A percentile compares a stretch with the other conserved stretches of the same genome.
phyloP scores from a whole-genome alignment of 2,797 vertebrate species.

The Poeciliopsis turneri region DNA sequence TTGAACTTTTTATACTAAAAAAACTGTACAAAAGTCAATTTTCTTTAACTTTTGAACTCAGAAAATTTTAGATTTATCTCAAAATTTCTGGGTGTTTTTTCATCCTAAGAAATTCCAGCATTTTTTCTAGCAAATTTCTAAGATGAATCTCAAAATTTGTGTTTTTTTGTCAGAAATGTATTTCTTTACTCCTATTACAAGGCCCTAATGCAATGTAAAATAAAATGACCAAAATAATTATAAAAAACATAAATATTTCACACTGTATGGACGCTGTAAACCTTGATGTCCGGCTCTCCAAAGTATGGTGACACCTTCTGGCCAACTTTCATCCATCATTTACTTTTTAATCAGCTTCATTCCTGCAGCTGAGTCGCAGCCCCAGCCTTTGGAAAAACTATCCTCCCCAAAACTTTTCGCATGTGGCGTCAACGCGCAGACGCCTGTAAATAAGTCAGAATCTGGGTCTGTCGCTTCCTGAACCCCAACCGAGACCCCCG shows the following conservation, averaged over 20 bases:
- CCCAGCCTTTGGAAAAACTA: neutral
- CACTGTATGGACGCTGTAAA: neutral
- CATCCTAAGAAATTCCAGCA: too few species aligned
- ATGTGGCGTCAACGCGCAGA: constrained; percentile 5
- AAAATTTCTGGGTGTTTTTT: too few species aligned
- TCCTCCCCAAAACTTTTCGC: neutral
- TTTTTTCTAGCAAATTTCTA: too few species aligned
- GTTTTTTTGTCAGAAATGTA: too few species aligned
- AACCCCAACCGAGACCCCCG: neutral
- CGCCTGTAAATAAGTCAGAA: neutral
- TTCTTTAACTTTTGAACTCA: too few species aligned
- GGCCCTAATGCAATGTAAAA: too few species aligned
- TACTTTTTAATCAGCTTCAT: neutral
- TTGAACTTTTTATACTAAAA: too few species aligned
- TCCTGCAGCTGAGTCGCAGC: neutral
- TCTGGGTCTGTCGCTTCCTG: neutral
- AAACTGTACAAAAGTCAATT: too few species aligned
- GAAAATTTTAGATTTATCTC: too few species aligned
- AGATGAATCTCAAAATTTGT: too few species aligned
- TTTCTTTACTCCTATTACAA: too few species aligned
- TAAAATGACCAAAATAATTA: too few species aligned
- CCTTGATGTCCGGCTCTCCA: neutral
- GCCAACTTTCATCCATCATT: neutral
- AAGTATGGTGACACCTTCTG: neutral
- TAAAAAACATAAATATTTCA: neutral